Evolutionary conservation across 2,113 vertebrate species (phyloP).

Genomic region (Caracal caracal): DNA sequence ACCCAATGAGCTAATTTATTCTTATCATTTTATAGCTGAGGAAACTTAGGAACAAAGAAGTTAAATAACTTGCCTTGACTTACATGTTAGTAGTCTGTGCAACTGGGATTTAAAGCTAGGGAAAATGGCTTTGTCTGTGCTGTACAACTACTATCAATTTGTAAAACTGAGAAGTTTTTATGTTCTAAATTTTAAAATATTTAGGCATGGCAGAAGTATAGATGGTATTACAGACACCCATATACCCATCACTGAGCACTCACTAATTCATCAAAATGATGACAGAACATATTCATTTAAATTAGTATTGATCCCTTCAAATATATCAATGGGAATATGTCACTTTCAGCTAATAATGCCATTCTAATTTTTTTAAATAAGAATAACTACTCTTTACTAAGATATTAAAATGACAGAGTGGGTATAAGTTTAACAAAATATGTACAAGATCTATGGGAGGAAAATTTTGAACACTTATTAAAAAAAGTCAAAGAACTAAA

Average conservation of each 20-base stretch:
- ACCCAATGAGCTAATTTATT: background rate
- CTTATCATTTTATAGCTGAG: background rate
- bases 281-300: background rate
- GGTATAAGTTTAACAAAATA: background rate
- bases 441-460: background rate
- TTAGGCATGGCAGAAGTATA: background rate
- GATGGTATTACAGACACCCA: background rate
- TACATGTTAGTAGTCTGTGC: background rate
- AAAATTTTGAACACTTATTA: background rate
- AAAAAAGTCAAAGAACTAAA: background rate
- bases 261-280: background rate
- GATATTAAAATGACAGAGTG: background rate
- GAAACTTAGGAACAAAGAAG: background rate
- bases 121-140: background rate
- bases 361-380: background rate
- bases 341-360: background rate
- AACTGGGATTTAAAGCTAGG: background rate
- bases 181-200: background rate
- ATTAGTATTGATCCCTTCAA: background rate
- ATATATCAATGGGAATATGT: background rate
- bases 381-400: background rate
- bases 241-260: background rate
- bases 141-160: background rate
- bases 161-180: background rate
- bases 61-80: background rate